Evolutionary conservation across 2,888 invertebrate species (phyloP).

Genomic region (Sussaba pulchella): DNA sequence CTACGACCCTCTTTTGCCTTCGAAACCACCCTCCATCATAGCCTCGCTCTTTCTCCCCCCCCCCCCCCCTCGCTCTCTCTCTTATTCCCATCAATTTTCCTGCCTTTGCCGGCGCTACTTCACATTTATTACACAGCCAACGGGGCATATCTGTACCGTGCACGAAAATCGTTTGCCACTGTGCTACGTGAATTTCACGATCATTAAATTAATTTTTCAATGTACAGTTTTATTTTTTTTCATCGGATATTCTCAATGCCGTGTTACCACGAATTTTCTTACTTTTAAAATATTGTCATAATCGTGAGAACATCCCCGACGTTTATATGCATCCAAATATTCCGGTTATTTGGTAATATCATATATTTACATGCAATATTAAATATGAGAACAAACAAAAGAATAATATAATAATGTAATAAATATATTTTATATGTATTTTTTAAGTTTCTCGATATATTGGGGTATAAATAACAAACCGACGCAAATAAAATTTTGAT

Average conservation of each 20-base stretch:
- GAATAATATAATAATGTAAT: too few species aligned
- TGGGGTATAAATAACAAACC: too few species aligned
- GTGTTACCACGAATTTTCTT: slow-evolving; percentile 4
- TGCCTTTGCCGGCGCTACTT: slow-evolving; percentile 25
- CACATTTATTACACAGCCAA: slow-evolving; percentile 34
- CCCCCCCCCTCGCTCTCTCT: not conserved
- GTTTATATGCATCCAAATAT: too few species aligned
- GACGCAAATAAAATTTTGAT: too few species aligned
- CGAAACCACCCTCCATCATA: slow-evolving; percentile 39
- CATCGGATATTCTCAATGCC: not conserved
- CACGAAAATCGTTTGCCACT: slow-evolving; percentile 10
- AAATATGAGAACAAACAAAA: too few species aligned
- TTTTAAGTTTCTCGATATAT: too few species aligned
- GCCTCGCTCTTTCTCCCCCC: slow-evolving; percentile 28
- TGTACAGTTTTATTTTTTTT: slow-evolving; percentile 13
- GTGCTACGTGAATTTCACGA: slow-evolving; percentile 23
- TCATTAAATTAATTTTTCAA: slow-evolving; percentile 37
- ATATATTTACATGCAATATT: too few species aligned
- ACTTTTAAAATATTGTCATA: not conserved
- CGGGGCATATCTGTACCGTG: not conserved
- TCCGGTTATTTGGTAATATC: too few species aligned
- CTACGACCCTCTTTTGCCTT: slow-evolving; percentile 43
- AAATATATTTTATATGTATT: too few species aligned
- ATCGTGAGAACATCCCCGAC: not conserved
- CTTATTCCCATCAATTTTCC: slow-evolving; percentile 9